Conservation (phyloP, 2,888 invertebrate genomes). For the Philaethria dido region DNA sequence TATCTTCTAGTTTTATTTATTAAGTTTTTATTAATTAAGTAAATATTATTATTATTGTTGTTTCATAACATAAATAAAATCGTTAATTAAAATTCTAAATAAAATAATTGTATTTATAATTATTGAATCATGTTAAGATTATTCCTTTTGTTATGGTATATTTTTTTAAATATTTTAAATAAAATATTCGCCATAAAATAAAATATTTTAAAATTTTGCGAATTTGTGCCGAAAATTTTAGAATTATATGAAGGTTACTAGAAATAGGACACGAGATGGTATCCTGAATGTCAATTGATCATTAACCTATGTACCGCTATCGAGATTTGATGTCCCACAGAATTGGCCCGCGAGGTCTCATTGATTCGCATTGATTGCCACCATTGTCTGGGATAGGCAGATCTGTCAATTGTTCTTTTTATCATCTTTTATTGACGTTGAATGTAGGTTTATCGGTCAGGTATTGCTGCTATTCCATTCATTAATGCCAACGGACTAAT, state of each 20-base stretch:
- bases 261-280: slow-evolving; percentile 53
- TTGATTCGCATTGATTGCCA: slow-evolving; percentile 48
- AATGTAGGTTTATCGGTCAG: neutral
- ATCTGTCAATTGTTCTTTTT: slow-evolving; percentile 4
- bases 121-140: no score
- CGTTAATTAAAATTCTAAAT: no score
- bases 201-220: neutral
- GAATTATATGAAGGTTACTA: slow-evolving; percentile 49
- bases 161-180: no score
- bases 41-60: no score
- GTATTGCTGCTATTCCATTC: no score
- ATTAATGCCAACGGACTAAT: no score
- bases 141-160: no score
- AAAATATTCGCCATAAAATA: neutral
- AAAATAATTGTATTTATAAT: no score
- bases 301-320: slow-evolving; percentile 63
- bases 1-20: no score
- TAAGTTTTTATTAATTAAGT: no score
- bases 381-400: slow-evolving; percentile 17
- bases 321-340: slow-evolving; percentile 61
- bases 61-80: no score
- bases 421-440: slow-evolving; percentile 12
- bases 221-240: neutral
- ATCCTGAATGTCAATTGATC: slow-evolving; percentile 64
- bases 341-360: slow-evolving; percentile 54